These are phyloP conservation scores for Folsomia manolachei DNA, from an alignment of 2,888 invertebrate genomes.

Conservation along the genomic window DNA sequence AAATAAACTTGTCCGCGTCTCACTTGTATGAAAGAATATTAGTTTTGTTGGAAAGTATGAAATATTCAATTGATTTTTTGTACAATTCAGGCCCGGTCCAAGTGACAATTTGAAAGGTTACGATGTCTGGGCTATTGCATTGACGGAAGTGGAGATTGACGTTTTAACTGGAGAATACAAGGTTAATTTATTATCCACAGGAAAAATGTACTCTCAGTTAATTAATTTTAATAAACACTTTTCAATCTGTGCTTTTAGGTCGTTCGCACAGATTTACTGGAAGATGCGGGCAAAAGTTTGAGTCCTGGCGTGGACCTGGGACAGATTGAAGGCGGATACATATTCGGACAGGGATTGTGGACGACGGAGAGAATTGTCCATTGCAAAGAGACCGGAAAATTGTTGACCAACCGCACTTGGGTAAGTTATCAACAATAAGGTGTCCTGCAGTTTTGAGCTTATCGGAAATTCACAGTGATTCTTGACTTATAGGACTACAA, in stretches of 20 bases:
- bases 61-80: not conserved
- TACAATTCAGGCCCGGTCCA: not conserved
- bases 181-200: not conserved
- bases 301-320: constrained; percentile 54
- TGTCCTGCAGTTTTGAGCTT: not conserved
- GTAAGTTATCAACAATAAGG: no score
- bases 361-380: constrained; percentile 69
- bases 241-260: constrained; percentile 29
- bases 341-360: constrained; percentile 73
- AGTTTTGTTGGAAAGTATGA: not conserved
- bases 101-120: constrained; percentile 50
- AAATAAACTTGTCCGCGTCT: constrained; percentile 36
- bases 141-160: constrained; percentile 64
- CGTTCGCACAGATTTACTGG: constrained; percentile 43
- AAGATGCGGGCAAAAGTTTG: constrained; percentile 51
- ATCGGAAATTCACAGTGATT: no score
- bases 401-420: constrained; percentile 77
- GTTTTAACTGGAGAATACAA: constrained; percentile 71
- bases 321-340: constrained; percentile 57
- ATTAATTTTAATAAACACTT: no score
- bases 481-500: no score
- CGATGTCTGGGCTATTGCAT: constrained; percentile 53
- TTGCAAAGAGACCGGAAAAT: constrained; percentile 63
- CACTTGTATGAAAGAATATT: constrained; percentile 40
- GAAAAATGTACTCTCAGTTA: no score